Conservation (phyloP, 2,888 invertebrate species). For the Masnerella sp. region DNA sequence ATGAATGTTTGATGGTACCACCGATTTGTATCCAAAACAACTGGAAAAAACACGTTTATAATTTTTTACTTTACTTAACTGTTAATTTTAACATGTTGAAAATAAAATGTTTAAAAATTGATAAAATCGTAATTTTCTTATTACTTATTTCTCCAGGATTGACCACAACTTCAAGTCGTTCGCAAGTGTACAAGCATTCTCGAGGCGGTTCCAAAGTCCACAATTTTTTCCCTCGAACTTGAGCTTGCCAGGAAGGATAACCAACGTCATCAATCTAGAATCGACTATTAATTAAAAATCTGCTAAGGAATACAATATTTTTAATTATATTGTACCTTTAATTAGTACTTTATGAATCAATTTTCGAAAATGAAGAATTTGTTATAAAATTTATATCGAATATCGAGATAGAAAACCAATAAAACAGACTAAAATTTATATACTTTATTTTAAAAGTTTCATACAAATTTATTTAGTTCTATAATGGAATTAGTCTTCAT, state of each 20-base stretch:
- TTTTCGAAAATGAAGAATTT: too few relatives aligned
- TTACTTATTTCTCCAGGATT: constrained; percentile 94
- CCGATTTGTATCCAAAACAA: constrained; percentile 95
- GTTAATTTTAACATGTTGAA: not conserved
- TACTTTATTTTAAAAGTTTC: too few relatives aligned
- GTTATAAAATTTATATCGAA: too few relatives aligned
- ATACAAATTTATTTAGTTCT: too few relatives aligned
- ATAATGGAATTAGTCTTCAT: too few relatives aligned
- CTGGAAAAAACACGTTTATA: constrained; percentile 78
- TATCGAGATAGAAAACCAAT: too few relatives aligned
- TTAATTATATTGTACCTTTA: not conserved
- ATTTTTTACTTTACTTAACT: not conserved
- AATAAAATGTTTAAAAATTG: not conserved
- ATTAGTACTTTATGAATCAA: not conserved
- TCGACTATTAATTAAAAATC: too few relatives aligned
- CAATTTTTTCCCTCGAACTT: constrained; percentile 90
- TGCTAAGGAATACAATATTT: constrained; percentile 8
- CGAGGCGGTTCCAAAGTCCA: constrained; percentile 96
- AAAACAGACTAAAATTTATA: too few relatives aligned
- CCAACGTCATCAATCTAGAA: constrained; percentile 94
- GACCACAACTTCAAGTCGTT: constrained; percentile 84
- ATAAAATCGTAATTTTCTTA: constrained; percentile 67
- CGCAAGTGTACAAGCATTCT: constrained; percentile 91
- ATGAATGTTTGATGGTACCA: constrained; percentile 97
- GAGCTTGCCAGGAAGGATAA: constrained; percentile 98